Conservation (phyloP, 1,140 invertebrate genomes). For the Lepeophtheirus salmonis region DNA sequence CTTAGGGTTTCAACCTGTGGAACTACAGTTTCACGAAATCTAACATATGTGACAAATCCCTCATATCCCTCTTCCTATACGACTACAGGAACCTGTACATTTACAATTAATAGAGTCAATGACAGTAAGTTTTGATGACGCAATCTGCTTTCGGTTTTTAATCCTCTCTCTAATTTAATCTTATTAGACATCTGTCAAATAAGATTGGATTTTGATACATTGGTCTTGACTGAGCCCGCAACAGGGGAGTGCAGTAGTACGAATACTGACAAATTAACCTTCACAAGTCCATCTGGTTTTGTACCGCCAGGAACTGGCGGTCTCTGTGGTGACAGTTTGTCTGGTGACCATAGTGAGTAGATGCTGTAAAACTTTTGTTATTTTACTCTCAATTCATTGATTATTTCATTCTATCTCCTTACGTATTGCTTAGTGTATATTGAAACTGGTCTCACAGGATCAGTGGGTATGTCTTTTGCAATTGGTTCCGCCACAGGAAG, state of each 20-base stretch:
- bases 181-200: slow-evolving; percentile 1
- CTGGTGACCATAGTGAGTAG: background rate
- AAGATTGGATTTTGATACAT: background rate
- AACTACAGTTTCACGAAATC: background rate
- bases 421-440: background rate
- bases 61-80: background rate
- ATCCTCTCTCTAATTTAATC: no score
- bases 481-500: background rate
- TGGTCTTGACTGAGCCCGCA: background rate
- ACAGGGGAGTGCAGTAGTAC: background rate
- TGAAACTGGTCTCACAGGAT: background rate
- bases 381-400: no score
- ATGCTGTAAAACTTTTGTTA: no score
- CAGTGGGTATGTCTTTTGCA: background rate
- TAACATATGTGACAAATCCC: background rate
- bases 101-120: background rate
- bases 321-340: background rate
- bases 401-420: no score
- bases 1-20: slow-evolving; percentile 1
- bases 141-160: background rate
- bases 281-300: background rate
- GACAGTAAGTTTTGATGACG: background rate
- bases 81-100: slow-evolving; percentile 2
- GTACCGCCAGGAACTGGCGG: background rate
- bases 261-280: background rate